Evolutionary conservation across 2,113 vertebrate genomes (phyloP).

Genomic region (Motacilla tschutschensis): DNA sequence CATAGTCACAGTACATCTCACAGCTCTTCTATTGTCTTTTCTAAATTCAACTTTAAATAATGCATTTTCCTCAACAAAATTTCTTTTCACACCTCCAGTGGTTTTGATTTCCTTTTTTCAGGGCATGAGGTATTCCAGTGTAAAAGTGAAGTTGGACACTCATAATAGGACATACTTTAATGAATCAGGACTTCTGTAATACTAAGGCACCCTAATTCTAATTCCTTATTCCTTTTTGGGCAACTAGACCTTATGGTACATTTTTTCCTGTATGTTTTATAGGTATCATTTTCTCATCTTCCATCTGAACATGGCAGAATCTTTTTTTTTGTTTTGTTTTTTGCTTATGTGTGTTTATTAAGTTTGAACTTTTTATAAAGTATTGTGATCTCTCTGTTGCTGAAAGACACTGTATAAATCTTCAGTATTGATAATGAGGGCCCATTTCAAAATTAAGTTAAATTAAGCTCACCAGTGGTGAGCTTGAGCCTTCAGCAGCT

Average conservation of each 20-base stretch:
- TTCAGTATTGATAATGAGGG: neutral
- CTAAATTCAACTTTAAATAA: neutral
- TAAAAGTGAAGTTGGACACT: neutral
- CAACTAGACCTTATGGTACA: neutral
- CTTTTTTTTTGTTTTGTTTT: neutral
- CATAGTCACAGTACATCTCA: neutral
- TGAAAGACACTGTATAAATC: neutral
- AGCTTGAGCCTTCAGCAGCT: neutral
- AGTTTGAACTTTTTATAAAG: neutral
- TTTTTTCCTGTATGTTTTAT: neutral
- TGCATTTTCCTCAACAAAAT: neutral
- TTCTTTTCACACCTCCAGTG: neutral
- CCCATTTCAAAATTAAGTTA: neutral
- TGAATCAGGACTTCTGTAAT: neutral
- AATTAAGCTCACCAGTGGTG: no score
- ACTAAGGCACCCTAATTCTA: neutral
- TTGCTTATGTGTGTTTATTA: neutral
- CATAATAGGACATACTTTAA: neutral
- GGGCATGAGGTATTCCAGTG: neutral
- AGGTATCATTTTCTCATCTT: neutral
- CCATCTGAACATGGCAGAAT: neutral
- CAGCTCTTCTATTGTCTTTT: neutral
- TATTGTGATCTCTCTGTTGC: neutral
- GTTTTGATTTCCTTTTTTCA: neutral
- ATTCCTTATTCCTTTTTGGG: neutral